Evolutionary conservation across 2,797 vertebrate genomes (phyloP).

Genomic region (Spinus olivaceus): DNA sequence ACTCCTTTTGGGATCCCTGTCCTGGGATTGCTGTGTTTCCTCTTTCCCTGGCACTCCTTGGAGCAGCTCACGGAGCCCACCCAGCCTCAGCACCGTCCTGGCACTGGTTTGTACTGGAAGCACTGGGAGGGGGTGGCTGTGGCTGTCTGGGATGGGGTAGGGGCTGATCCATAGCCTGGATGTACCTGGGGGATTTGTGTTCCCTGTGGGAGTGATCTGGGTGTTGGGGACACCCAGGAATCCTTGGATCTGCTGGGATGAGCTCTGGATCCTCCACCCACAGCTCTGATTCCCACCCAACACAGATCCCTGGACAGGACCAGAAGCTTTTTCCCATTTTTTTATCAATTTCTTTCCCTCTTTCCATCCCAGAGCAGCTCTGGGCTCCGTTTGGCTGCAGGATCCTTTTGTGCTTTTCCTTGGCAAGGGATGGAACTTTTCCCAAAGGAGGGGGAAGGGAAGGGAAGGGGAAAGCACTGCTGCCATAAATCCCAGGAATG

Average conservation of each 20-base stretch:
- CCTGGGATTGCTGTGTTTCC: rapidly evolving
- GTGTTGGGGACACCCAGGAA: neutral
- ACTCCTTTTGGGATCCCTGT: neutral
- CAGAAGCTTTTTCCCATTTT: neutral
- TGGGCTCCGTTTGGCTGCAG: rapidly evolving
- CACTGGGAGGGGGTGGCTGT: neutral
- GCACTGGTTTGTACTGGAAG: neutral
- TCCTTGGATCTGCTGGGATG: rapidly evolving
- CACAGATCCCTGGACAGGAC: neutral
- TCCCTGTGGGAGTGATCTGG: rapidly evolving
- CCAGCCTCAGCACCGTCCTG: neutral
- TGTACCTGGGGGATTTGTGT: neutral
- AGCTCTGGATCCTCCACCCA: rapidly evolving
- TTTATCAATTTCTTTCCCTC: too few relatives aligned
- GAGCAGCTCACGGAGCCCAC: neutral
- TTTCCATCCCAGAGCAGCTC: neutral
- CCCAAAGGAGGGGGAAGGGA: neutral
- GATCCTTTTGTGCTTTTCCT: neutral
- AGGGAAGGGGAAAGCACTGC: neutral
- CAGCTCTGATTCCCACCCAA: rapidly evolving
- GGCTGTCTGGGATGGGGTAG: neutral
- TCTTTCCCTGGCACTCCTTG: rapidly evolving
- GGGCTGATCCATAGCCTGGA: neutral
- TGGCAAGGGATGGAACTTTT: rapidly evolving
- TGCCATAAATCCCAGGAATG: neutral